Evolutionary conservation across 1,140 invertebrate genomes (phyloP).

Genomic region (Drosophila bocqueti): DNA sequence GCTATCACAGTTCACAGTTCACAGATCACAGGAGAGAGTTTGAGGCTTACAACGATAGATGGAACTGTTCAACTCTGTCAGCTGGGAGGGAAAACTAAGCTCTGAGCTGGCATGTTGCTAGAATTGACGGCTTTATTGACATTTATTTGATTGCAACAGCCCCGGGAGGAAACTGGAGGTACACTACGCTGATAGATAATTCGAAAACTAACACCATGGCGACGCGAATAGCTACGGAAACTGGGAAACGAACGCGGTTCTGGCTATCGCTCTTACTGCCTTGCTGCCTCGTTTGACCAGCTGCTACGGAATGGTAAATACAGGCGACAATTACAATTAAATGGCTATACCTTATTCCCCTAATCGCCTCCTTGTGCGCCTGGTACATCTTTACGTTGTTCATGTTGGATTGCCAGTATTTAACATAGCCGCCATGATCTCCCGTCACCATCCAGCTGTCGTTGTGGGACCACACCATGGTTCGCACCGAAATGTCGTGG

Average conservation of each 20-base stretch:
- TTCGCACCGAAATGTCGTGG: conserved; percentile 98
- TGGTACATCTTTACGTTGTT: conserved; percentile 99
- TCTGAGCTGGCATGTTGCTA: conserved; percentile 55
- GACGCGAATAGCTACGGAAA: conserved; percentile 20
- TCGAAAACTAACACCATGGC: conserved; percentile 7
- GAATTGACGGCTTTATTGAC: conserved; percentile 64
- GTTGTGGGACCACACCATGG: conserved; percentile 99
- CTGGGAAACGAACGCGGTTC: conserved; percentile 21
- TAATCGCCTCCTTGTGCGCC: conserved; percentile 99
- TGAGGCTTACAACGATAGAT: conserved; percentile 27
- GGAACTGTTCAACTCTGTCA: neutral
- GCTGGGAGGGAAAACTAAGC: conserved; percentile 11
- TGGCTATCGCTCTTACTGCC: conserved; percentile 5
- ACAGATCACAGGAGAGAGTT: conserved; percentile 12
- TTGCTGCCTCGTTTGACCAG: conserved; percentile 32
- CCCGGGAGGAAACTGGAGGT: conserved; percentile 24
- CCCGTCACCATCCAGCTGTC: conserved; percentile 99
- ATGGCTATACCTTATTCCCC: conserved; percentile 96
- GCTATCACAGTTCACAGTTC: conserved; percentile 30
- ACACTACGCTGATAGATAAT: conserved; percentile 15
- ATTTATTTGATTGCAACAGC: conserved; percentile 58
- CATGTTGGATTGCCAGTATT: conserved; percentile 99
- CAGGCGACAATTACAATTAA: conserved; percentile 68
- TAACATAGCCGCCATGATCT: conserved; percentile 99
- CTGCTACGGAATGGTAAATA: conserved; percentile 71